These are phyloP conservation scores for Aptenodytes patagonicus DNA, from an alignment of 2,113 vertebrate genomes.

Conservation along the genomic window DNA sequence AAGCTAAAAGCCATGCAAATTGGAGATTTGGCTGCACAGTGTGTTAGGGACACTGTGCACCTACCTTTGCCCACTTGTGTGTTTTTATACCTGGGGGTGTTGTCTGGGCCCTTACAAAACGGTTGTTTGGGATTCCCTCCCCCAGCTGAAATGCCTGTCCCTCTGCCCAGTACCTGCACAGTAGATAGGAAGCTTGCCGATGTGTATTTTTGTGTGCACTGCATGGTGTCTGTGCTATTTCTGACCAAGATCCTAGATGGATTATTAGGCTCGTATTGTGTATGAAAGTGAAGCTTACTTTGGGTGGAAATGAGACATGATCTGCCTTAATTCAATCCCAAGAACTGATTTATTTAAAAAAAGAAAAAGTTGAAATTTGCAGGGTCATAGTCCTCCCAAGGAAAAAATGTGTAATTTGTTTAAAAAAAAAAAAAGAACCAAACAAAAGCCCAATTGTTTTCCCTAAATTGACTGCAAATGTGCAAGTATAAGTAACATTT, in stretches of 20 bases:
- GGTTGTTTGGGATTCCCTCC: neutral
- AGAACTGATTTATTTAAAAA: neutral
- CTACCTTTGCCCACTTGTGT: neutral
- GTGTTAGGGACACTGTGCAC: neutral
- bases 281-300: neutral
- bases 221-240: neutral
- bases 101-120: neutral
- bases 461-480: constrained; percentile 63
- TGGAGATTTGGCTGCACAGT: neutral
- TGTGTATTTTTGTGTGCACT: neutral
- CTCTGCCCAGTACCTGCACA: neutral
- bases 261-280: neutral
- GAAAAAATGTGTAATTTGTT: neutral
- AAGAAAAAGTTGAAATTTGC: neutral
- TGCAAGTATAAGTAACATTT: constrained; percentile 57
- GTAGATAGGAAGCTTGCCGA: neutral
- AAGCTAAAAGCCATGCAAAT: neutral
- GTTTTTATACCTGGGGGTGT: neutral
- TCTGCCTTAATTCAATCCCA: neutral
- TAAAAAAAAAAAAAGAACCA: neutral
- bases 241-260: neutral
- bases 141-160: neutral
- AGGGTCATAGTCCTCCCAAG: neutral
- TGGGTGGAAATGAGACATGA: neutral
- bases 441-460: constrained; percentile 26